These are phyloP conservation scores for Ditula angustiorana DNA, from an alignment of 2,888 invertebrate species.

Conservation along the genomic window DNA sequence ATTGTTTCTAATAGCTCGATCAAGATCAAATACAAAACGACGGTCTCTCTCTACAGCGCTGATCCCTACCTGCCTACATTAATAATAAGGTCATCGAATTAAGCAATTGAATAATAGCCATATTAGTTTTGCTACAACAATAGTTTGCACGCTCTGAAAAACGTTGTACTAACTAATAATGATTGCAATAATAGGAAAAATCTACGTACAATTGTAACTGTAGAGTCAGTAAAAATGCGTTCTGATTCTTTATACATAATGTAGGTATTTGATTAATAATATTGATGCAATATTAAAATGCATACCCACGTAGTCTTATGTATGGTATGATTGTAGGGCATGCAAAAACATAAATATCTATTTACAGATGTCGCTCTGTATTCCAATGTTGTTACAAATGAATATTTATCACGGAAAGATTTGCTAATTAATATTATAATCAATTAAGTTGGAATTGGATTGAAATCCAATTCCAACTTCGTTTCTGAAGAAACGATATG, in stretches of 20 bases:
- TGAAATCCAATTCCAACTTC: too few relatives aligned
- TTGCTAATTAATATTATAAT: background rate
- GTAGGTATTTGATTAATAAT: background rate
- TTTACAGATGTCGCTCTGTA: conserved; percentile 30
- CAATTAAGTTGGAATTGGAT: too few relatives aligned
- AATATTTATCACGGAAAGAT: conserved; percentile 14
- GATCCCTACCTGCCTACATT: too few relatives aligned
- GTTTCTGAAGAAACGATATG: too few relatives aligned
- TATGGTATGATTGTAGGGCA: conserved; percentile 20
- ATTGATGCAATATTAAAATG: conserved; percentile 14
- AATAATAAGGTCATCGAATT: conserved; percentile 28
- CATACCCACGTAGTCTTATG: conserved; percentile 17
- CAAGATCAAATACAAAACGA: too few relatives aligned
- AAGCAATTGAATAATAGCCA: conserved; percentile 31
- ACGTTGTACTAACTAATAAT: background rate
- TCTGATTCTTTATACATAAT: background rate
- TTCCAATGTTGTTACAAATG: conserved; percentile 16
- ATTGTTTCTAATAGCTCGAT: too few relatives aligned
- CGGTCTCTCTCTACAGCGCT: too few relatives aligned
- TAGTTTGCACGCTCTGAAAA: conserved; percentile 32
- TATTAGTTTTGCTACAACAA: conserved; percentile 29
- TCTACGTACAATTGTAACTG: background rate
- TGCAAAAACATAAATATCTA: conserved; percentile 33
- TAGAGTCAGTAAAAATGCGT: background rate
- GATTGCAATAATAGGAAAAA: conserved; percentile 12